Conservation (phyloP, 2,888 invertebrate species). For the Napeogenes sylphis region DNA sequence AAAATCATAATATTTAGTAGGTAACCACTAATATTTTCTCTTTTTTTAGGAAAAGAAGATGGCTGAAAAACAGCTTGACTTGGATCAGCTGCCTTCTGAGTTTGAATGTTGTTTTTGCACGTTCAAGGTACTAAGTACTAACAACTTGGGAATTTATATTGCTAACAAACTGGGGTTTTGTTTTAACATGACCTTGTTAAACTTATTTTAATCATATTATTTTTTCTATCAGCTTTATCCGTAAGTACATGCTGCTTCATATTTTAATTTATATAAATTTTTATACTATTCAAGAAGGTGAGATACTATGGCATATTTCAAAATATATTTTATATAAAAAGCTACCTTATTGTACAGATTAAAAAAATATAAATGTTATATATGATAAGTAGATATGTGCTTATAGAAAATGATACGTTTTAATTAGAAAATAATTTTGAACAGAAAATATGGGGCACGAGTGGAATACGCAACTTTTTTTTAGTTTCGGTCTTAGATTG, state of each 20-base stretch:
- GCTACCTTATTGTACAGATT: not conserved
- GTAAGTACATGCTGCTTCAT: conserved; percentile 39
- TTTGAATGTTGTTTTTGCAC: conserved; percentile 99
- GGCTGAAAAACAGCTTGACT: conserved; percentile 84
- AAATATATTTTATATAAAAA: no score
- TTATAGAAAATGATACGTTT: conserved; percentile 3
- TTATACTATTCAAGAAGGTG: conserved; percentile 17
- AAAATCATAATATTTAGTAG: not conserved
- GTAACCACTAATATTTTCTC: conserved; percentile 61
- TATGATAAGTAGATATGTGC: conserved; percentile 10
- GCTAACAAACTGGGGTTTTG: conserved; percentile 17
- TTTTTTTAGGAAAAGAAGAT: conserved; percentile 83
- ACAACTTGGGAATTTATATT: conserved; percentile 32
- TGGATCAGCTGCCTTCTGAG: conserved; percentile 95
- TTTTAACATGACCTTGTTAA: conserved; percentile 28
- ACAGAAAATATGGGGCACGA: no score
- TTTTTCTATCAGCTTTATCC: conserved; percentile 43
- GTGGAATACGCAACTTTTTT: conserved; percentile 1
- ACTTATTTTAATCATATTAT: conserved; percentile 33
- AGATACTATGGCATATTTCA: not conserved
- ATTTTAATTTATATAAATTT: conserved; percentile 29
- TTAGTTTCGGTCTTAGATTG: conserved; percentile 7
- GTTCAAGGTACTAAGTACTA: conserved; percentile 87
- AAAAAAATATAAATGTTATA: conserved; percentile 9
- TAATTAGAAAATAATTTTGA: conserved; percentile 10